Percentiles rank a stretch among this genome's conserved stretches.
Conservation (phyloP, 2,113 vertebrate species). For the Eurypyga helias region DNA sequence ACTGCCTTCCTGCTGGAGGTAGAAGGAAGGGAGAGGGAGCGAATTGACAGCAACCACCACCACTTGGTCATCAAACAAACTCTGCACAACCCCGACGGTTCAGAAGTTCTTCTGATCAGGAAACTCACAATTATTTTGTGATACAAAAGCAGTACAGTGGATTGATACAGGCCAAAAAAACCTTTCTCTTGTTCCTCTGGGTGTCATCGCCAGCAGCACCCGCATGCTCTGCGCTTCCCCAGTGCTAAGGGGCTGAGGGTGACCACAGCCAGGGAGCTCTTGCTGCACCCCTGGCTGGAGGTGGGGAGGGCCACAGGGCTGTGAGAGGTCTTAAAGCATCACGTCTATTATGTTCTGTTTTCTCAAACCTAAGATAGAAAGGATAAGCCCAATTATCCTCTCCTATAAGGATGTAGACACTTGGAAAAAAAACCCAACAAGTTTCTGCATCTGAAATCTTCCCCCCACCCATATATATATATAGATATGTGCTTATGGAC, state of each 20-base stretch:
- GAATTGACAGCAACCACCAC: neutral
- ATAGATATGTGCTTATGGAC: neutral
- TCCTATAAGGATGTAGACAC: neutral
- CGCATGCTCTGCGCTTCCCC: neutral
- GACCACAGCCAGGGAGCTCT: neutral
- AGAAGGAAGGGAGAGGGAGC: neutral
- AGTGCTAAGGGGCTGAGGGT: neutral
- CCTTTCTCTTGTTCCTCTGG: neutral
- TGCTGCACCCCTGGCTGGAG: fast-evolving
- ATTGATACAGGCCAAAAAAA: neutral
- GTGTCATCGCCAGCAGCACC: neutral
- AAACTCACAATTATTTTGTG: neutral
- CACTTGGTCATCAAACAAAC: neutral
- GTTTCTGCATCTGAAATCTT: neutral
- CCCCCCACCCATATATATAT: neutral
- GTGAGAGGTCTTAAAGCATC: neutral
- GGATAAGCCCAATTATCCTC: neutral
- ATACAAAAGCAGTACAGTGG: neutral
- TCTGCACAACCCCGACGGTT: neutral
- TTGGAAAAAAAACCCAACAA: neutral
- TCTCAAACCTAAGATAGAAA: neutral
- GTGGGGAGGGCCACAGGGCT: neutral
- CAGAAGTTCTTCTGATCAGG: neutral
- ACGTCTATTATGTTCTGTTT: neutral
- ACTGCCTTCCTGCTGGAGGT: neutral